Percentiles rank a stretch among this genome's conserved stretches.
Conservation (phyloP, 2,797 vertebrate genomes). For the Meriones psammophilus region DNA sequence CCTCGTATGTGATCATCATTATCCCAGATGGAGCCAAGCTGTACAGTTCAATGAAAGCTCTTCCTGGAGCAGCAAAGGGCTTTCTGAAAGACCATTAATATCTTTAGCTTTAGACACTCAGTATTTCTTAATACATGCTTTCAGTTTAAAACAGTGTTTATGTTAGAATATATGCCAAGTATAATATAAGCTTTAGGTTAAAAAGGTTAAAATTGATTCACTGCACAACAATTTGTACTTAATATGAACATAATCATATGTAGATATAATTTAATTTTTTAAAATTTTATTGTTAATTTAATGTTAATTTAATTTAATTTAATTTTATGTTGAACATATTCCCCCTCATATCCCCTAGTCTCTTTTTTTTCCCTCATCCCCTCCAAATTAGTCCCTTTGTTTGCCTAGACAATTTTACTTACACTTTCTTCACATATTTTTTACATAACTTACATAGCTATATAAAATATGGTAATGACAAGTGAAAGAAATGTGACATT, state of each 20-base stretch:
- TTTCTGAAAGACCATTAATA: constrained; percentile 4
- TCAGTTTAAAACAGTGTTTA: neutral
- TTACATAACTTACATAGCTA: neutral
- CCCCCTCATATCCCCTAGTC: too few relatives aligned
- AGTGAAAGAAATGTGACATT: neutral
- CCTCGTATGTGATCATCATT: neutral
- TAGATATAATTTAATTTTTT: neutral
- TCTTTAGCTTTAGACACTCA: neutral
- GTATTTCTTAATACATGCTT: constrained; percentile 10
- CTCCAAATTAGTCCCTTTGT: neutral
- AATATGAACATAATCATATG: neutral
- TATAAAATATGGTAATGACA: neutral
- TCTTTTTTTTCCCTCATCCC: neutral
- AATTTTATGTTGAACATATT: neutral
- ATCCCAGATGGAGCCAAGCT: neutral
- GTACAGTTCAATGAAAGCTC: neutral
- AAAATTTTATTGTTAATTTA: neutral
- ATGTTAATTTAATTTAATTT: too few relatives aligned
- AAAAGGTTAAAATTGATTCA: constrained; percentile 50
- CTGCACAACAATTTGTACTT: constrained; percentile 39
- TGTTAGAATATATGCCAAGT: neutral
- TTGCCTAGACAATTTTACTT: neutral
- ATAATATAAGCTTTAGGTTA: constrained; percentile 43
- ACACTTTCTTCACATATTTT: neutral
- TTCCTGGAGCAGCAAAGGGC: neutral